Percentiles rank a stretch among this genome's conserved stretches.
phyloP scores from a whole-genome alignment of 2,888 invertebrate species.

The Hyposoter dolosus region DNA sequence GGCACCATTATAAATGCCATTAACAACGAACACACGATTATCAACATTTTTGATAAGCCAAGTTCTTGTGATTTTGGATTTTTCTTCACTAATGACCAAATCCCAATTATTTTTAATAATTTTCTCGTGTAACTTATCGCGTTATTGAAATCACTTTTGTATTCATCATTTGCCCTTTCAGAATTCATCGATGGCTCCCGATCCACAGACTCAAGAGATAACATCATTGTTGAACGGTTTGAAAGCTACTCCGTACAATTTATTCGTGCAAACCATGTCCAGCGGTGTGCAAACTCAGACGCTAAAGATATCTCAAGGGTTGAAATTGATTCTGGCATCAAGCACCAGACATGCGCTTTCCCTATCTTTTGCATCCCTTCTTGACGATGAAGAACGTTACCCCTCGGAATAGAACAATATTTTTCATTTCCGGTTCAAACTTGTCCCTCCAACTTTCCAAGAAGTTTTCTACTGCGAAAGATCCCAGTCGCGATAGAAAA shows the following conservation, averaged over 20 bases:
- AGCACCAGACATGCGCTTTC: background rate
- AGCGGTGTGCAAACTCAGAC: background rate
- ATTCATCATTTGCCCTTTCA: background rate
- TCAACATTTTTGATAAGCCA: conserved; percentile 19
- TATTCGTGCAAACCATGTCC: background rate
- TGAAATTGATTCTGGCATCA: background rate
- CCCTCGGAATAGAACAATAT: background rate
- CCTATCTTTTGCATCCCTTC: background rate
- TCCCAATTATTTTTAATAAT: conserved; percentile 33
- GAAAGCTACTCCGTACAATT: background rate
- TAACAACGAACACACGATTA: background rate
- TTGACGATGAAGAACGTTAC: background rate
- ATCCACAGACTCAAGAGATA: background rate
- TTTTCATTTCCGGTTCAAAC: background rate
- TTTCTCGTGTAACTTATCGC: conserved; percentile 11
- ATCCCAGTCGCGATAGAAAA: background rate
- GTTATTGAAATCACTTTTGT: conserved; percentile 7
- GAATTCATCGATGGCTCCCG: background rate
- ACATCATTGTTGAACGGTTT: background rate
- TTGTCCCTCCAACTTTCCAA: background rate
- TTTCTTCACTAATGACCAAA: conserved; percentile 49
- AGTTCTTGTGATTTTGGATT: conserved; percentile 32
- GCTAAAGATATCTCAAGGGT: background rate
- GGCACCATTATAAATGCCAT: conserved; percentile 49
- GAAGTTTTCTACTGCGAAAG: background rate